phyloP scores from a whole-genome alignment of 2,888 invertebrate species.

The Troglohyphantes excavatus region DNA sequence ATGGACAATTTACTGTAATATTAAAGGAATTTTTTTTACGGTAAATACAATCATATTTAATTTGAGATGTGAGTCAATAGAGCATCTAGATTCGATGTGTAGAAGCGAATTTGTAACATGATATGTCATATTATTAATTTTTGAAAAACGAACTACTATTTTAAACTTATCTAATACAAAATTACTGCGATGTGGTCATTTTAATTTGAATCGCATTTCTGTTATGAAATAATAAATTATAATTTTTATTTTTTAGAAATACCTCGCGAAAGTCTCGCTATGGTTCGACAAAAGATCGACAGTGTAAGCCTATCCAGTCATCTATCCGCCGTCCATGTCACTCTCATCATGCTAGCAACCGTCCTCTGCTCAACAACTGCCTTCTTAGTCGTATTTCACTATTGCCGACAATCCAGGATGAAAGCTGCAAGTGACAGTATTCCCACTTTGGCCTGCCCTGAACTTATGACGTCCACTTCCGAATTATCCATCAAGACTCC shows the following conservation, averaged over 20 bases:
- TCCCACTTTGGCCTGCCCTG: conserved; percentile 36
- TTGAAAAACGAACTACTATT: too few species aligned
- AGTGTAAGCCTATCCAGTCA: conserved; percentile 32
- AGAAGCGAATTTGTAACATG: too few species aligned
- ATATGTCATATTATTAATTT: too few species aligned
- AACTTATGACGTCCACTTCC: conserved; percentile 74
- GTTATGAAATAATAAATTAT: not conserved
- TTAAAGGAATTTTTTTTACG: too few species aligned
- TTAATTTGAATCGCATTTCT: not conserved
- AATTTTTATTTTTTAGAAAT: conserved; percentile 53
- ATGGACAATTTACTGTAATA: too few species aligned
- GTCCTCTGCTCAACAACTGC: conserved; percentile 68
- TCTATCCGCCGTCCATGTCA: conserved; percentile 73
- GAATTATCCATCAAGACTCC: conserved; percentile 73
- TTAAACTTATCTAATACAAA: too few species aligned
- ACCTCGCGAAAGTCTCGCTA: conserved; percentile 68
- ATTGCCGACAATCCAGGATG: conserved; percentile 33
- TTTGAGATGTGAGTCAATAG: too few species aligned
- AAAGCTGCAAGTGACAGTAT: conserved; percentile 35
- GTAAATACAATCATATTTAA: too few species aligned
- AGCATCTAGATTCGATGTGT: too few species aligned
- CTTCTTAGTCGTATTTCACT: conserved; percentile 56
- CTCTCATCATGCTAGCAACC: conserved; percentile 69
- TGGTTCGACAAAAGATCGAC: conserved; percentile 56
- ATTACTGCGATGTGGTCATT: too few species aligned